Percentiles rank a stretch among this genome's conserved stretches.
These are phyloP conservation scores for Leptatherina wallacei DNA, from an alignment of 2,797 vertebrate species.

Conservation along the genomic window DNA sequence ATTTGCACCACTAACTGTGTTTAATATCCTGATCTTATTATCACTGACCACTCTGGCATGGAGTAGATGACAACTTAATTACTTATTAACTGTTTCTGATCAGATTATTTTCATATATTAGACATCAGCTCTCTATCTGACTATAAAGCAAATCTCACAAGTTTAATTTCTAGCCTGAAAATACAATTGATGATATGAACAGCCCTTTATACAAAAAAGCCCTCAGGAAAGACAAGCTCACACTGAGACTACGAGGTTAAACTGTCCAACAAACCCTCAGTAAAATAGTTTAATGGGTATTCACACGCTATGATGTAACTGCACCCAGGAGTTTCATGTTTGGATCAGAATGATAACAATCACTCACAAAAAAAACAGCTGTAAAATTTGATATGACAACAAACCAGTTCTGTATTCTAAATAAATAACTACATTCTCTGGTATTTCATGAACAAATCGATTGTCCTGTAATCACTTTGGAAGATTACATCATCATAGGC, in stretches of 20 bases:
- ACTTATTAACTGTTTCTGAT: conserved; percentile 34
- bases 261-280: conserved; percentile 64
- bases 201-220: conserved; percentile 27
- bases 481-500: conserved; percentile 65
- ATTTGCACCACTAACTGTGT: conserved; percentile 33
- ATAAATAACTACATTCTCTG: background rate
- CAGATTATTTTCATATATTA: conserved; percentile 53
- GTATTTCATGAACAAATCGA: background rate
- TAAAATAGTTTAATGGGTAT: conserved; percentile 61
- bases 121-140: conserved; percentile 31
- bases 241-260: conserved; percentile 33
- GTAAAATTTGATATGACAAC: conserved; percentile 22
- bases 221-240: conserved; percentile 24
- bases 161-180: conserved; percentile 35
- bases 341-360: conserved; percentile 10
- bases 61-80: conserved; percentile 35
- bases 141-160: conserved; percentile 14
- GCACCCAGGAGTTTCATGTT: conserved; percentile 1
- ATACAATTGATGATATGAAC: conserved; percentile 46
- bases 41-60: conserved; percentile 24
- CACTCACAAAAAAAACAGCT: conserved; percentile 3
- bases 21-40: conserved; percentile 60
- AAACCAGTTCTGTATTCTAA: conserved; percentile 7
- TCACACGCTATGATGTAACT: conserved; percentile 34
- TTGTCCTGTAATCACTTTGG: conserved; percentile 21